Evolutionary conservation across 2,113 vertebrate species (phyloP), one percentile per base, ranked within the genome.

Genomic region (Petrocephalus zakoni): DNA sequence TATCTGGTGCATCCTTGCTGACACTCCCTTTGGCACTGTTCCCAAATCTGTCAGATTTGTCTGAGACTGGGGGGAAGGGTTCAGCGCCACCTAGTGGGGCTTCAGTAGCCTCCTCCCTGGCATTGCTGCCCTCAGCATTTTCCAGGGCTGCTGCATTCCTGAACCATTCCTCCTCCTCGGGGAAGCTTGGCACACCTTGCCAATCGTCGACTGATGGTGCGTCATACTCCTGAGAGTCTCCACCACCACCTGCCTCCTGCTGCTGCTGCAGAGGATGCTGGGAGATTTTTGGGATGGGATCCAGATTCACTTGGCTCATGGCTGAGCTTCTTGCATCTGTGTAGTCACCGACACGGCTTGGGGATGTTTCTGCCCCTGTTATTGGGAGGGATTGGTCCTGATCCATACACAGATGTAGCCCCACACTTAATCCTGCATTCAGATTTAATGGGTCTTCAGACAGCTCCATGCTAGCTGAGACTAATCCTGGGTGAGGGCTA

Each of bases 231-330:
- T 88, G 42, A 68, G 2, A 21, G 5, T 58, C 86, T 46, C 52
- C 75, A 19, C 49, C 81, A 34, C 78, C 86, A 91, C 87, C 85
- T 64, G 25, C 87, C n/a, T 61, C 85, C 91, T 87, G 90, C 42
- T 72, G 87, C 81, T 72, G 55, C 84, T 87, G 87, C 88, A 93
- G 84, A 88, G 90, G 89, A 29, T 87, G 88, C 51, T 82, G 84
- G 37, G 21, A 91, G 91, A 82, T 86, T 81, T 91, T 92, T 90
- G 89, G 78, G 90, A 90, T 86, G 90, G 19, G 72, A 58, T 75
- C 56, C 61, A 88, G 85, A 88, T 90, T 91, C 25, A 90, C 92
- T 88, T 93, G 92, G 90, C 89, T 89, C 53, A 83, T 81, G 86
- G 88, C 87, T 87, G 78, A 8, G 87, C n/a, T 58, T 83, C 90